These are phyloP conservation scores for Pachycephala philippinensis DNA, from an alignment of 2,113 vertebrate genomes.

Conservation along the genomic window DNA sequence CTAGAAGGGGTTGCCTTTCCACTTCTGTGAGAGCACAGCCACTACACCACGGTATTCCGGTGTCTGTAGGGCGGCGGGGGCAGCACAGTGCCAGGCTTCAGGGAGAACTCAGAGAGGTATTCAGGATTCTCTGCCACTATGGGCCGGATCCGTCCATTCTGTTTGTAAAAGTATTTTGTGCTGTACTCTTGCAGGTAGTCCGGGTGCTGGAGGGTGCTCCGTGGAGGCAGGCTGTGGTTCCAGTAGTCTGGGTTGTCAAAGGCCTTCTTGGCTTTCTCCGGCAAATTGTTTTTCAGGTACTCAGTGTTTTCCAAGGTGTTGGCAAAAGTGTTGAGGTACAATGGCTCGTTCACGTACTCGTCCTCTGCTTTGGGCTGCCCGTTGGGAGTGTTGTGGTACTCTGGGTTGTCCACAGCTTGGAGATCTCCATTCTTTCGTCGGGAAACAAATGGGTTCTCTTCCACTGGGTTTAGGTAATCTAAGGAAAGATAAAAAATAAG, in stretches of 20 bases:
- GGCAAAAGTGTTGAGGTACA: slow-evolving; percentile 95
- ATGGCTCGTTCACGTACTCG: slow-evolving; percentile 88
- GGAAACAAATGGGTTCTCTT: slow-evolving; percentile 95
- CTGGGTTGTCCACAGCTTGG: slow-evolving; percentile 91
- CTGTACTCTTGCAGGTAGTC: slow-evolving; percentile 90
- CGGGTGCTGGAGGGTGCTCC: slow-evolving; percentile 83
- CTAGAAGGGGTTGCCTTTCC: slow-evolving; percentile 47
- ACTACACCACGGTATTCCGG: slow-evolving; percentile 95
- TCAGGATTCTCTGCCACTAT: slow-evolving; percentile 93
- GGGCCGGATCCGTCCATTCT: slow-evolving; percentile 91
- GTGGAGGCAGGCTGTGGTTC: slow-evolving; percentile 93
- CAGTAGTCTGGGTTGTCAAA: slow-evolving; percentile 99
- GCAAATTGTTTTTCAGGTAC: slow-evolving; percentile 84
- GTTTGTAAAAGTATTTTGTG: slow-evolving; percentile 94
- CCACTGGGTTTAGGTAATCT: slow-evolving; percentile 93
- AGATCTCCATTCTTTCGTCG: slow-evolving; percentile 89
- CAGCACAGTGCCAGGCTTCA: slow-evolving; percentile 89
- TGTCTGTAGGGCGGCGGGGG: slow-evolving; percentile 97
- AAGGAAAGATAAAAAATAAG: background rate
- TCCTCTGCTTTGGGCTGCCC: slow-evolving; percentile 87
- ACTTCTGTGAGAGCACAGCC: background rate
- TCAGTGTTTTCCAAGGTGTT: slow-evolving; percentile 77
- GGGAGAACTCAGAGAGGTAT: slow-evolving; percentile 91
- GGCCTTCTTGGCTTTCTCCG: slow-evolving; percentile 91
- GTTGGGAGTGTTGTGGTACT: slow-evolving; percentile 85